These are phyloP conservation scores for Dendrolimus punctatus DNA, from an alignment of 1,140 invertebrate genomes.

Conservation along the genomic window DNA sequence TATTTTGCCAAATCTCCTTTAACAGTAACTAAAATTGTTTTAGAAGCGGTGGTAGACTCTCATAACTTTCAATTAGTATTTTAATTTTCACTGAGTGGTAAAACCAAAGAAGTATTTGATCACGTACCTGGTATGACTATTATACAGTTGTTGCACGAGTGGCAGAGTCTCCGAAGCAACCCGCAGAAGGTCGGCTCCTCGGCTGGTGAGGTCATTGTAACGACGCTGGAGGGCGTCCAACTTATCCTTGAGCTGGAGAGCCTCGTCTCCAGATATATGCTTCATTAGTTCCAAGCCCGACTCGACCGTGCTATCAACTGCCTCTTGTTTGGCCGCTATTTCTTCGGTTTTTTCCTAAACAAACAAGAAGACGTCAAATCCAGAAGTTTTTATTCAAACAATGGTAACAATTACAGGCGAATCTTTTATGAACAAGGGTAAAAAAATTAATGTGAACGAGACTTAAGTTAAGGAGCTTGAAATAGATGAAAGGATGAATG, in stretches of 20 bases:
- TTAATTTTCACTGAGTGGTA: no score
- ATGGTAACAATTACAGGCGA: no score
- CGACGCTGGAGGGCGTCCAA: conserved; percentile 91
- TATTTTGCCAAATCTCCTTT: no score
- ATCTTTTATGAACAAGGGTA: no score
- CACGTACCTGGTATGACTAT: conserved; percentile 82
- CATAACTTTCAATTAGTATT: no score
- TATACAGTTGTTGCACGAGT: conserved; percentile 94
- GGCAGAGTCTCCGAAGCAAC: conserved; percentile 92
- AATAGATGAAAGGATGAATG: no score
- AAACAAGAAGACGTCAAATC: no score
- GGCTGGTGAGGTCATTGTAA: conserved; percentile 90
- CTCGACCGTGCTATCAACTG: conserved; percentile 91
- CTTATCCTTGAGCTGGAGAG: conserved; percentile 94
- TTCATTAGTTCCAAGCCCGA: conserved; percentile 94
- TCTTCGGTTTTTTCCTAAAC: conserved; percentile 88
- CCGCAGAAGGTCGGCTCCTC: conserved; percentile 88
- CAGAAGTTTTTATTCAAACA: no score
- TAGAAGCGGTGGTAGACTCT: no score
- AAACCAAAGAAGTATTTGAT: background rate
- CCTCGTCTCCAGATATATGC: conserved; percentile 94
- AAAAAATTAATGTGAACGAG: no score
- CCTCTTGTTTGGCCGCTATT: conserved; percentile 88
- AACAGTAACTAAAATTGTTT: no score
- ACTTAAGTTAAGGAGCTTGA: no score